Evolutionary conservation across 2,888 invertebrate species (phyloP).

Genomic region (Pegoplata infirma): DNA sequence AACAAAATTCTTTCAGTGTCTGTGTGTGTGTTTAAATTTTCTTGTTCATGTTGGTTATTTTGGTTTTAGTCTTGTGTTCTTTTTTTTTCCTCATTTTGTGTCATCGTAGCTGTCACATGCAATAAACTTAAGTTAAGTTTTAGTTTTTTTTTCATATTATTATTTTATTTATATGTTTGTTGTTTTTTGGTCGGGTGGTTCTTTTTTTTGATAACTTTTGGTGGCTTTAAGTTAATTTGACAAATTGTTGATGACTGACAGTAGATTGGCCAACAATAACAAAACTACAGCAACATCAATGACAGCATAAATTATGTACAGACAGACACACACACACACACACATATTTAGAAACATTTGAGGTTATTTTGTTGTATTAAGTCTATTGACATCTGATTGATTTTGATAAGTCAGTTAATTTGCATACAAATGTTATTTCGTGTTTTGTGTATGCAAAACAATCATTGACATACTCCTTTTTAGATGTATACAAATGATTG

Average conservation of each 20-base stretch:
- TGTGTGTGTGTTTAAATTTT: background rate
- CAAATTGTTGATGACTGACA: constrained; percentile 41
- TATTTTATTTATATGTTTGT: background rate
- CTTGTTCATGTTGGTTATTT: background rate
- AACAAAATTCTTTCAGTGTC: too few species aligned
- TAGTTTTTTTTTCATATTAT: background rate
- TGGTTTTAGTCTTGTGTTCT: background rate
- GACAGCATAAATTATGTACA: background rate
- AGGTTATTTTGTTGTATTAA: constrained; percentile 19
- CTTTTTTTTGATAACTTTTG: constrained; percentile 26
- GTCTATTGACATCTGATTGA: constrained; percentile 46
- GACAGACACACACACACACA: background rate
- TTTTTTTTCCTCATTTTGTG: background rate
- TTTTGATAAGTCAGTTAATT: constrained; percentile 44
- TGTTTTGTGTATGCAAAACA: constrained; percentile 9
- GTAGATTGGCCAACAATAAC: background rate
- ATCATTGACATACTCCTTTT: background rate
- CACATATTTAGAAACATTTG: background rate
- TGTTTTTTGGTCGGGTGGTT: background rate
- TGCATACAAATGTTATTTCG: constrained; percentile 49
- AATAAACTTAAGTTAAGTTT: constrained; percentile 21
- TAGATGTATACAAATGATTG: background rate
- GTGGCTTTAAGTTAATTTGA: constrained; percentile 50
- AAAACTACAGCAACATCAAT: constrained; percentile 2
- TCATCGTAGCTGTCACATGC: constrained; percentile 17